phyloP scores from a whole-genome alignment of 1,140 invertebrate genomes.

The Pseudomyrmex cubaensis region DNA sequence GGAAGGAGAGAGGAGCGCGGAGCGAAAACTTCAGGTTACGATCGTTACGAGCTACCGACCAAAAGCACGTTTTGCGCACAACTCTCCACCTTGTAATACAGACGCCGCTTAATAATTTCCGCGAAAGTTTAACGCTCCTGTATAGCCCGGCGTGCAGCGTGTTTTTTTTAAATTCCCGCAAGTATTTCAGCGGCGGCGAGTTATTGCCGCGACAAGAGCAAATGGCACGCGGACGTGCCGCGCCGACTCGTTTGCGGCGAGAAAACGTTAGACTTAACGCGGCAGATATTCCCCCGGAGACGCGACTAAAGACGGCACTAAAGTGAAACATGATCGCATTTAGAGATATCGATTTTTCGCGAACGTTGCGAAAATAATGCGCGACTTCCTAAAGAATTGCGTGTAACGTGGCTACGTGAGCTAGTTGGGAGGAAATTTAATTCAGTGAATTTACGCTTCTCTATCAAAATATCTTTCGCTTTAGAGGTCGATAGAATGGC shows the following conservation, averaged over 20 bases:
- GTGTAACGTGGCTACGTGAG: background rate
- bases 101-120: conserved; percentile 63
- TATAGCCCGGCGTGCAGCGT: background rate
- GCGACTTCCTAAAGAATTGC: conserved; percentile 17
- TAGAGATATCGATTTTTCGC: conserved; percentile 47
- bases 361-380: conserved; percentile 32
- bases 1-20: conserved; percentile 16
- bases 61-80: conserved; percentile 50
- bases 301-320: conserved; percentile 38
- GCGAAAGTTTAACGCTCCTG: conserved; percentile 22
- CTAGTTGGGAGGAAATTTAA: background rate
- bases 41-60: conserved; percentile 28
- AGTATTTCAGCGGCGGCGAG: conserved; percentile 56
- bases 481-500: background rate
- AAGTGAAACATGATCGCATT: conserved; percentile 48
- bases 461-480: no score
- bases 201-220: conserved; percentile 63
- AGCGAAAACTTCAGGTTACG: conserved; percentile 50
- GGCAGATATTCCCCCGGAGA: conserved; percentile 36
- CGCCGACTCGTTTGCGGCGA: conserved; percentile 48
- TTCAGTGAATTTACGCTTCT: background rate
- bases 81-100: conserved; percentile 56
- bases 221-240: conserved; percentile 61
- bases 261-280: conserved; percentile 55
- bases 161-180: conserved; percentile 60